phyloP scores from a whole-genome alignment of 2,888 invertebrate genomes.

The Oscheius myriophilus region DNA sequence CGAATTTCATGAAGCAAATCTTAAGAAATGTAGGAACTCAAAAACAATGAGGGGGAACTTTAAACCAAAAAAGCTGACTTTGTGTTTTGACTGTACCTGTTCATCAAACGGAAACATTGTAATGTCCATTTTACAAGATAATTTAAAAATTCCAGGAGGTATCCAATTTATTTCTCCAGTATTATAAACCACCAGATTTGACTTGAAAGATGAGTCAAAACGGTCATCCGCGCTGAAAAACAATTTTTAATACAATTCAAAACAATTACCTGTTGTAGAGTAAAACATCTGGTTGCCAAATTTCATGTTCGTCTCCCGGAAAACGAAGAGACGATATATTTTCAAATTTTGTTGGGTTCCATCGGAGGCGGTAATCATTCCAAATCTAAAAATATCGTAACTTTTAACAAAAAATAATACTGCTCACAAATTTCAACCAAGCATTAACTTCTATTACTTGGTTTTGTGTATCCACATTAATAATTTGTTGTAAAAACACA shows the following conservation, averaged over 20 bases:
- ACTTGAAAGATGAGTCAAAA: constrained; percentile 60
- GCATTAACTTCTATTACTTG: constrained; percentile 65
- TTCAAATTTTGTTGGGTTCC: constrained; percentile 58
- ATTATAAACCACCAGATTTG: constrained; percentile 56
- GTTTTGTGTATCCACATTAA: constrained; percentile 72
- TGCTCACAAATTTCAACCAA: constrained; percentile 61
- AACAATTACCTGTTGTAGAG: constrained; percentile 56
- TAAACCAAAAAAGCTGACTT: too few relatives aligned
- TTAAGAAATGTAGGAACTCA: too few relatives aligned
- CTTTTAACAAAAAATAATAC: not conserved
- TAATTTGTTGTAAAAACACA: constrained; percentile 71
- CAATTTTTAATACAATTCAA: not conserved
- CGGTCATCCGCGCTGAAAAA: constrained; percentile 58
- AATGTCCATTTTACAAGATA: constrained; percentile 59
- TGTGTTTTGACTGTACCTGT: constrained; percentile 45
- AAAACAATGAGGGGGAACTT: too few relatives aligned
- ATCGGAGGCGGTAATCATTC: constrained; percentile 57
- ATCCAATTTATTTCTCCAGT: constrained; percentile 62
- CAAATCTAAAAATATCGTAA: constrained; percentile 39
- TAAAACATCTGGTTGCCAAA: constrained; percentile 63
- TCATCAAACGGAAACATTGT: constrained; percentile 60
- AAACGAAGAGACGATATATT: constrained; percentile 57
- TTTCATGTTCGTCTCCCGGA: constrained; percentile 47
- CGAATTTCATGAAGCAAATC: constrained; percentile 77
- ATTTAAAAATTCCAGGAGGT: constrained; percentile 60